Evolutionary conservation across 2,888 invertebrate species (phyloP).

Genomic region (Laspeyria flexula): DNA sequence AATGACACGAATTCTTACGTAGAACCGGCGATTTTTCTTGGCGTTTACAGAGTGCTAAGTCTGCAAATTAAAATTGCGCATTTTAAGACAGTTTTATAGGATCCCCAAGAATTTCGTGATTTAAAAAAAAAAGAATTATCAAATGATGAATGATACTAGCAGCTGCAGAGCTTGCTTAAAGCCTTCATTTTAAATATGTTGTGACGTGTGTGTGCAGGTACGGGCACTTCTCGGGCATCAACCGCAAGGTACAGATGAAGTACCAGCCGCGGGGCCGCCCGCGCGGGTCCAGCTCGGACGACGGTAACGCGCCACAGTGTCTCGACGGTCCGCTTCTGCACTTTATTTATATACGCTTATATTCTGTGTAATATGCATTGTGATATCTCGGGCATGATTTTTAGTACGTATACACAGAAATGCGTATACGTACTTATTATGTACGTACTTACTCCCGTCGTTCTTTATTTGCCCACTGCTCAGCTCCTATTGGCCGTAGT

Average conservation of each 20-base stretch:
- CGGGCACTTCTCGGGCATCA: constrained; percentile 99
- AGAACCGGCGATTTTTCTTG: too few relatives aligned
- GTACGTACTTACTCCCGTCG: neutral
- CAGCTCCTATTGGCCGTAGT: too few relatives aligned
- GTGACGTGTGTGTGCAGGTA: constrained; percentile 92
- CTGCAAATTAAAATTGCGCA: too few relatives aligned
- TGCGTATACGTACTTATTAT: neutral
- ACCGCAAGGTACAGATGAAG: constrained; percentile 99
- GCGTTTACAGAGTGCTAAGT: too few relatives aligned
- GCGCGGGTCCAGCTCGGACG: constrained; percentile 96
- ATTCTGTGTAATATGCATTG: constrained; percentile 19
- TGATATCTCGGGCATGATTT: constrained; percentile 11
- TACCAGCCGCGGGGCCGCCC: constrained; percentile 98
- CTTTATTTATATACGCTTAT: constrained; percentile 19
- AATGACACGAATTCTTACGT: too few relatives aligned
- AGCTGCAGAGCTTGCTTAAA: too few relatives aligned
- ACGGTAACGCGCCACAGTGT: constrained; percentile 89
- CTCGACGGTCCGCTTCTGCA: constrained; percentile 56
- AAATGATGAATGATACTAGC: too few relatives aligned
- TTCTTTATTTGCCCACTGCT: too few relatives aligned
- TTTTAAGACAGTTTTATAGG: too few relatives aligned
- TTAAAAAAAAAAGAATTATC: too few relatives aligned
- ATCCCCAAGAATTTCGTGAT: too few relatives aligned
- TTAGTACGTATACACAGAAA: neutral
- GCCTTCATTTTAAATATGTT: too few relatives aligned